These are phyloP conservation scores for Chloroceryle aenea DNA, from an alignment of 2,113 vertebrate genomes.

Conservation along the genomic window DNA sequence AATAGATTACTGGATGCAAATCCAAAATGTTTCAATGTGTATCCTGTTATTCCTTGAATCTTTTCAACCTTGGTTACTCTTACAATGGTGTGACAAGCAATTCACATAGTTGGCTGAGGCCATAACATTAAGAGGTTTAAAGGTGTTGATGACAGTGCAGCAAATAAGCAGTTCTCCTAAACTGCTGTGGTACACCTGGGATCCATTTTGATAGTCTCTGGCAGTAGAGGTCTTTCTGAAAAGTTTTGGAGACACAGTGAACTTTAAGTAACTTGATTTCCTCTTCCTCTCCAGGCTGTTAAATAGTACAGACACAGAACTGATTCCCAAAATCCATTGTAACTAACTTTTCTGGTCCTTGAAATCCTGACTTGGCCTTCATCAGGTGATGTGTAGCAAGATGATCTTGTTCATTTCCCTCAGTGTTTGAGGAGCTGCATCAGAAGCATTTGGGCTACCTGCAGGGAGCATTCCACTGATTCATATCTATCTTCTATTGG, in stretches of 20 bases:
- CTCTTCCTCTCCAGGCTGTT: not conserved
- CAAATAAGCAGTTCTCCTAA: not conserved
- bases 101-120: not conserved
- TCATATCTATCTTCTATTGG: not conserved
- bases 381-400: not conserved
- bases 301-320: not conserved
- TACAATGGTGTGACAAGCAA: not conserved
- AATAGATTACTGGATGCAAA: not conserved
- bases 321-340: not conserved
- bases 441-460: not conserved
- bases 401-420: not conserved
- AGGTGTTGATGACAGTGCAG: not conserved
- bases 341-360: not conserved
- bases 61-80: not conserved
- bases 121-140: not conserved
- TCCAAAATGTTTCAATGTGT: not conserved
- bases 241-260: not conserved
- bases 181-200: not conserved
- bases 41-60: not conserved
- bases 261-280: not conserved
- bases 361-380: not conserved
- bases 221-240: not conserved
- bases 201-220: not conserved
- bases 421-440: not conserved
- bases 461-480: not conserved